Evolutionary conservation across 2,888 invertebrate species (phyloP).

Genomic region (Elysia crispata): DNA sequence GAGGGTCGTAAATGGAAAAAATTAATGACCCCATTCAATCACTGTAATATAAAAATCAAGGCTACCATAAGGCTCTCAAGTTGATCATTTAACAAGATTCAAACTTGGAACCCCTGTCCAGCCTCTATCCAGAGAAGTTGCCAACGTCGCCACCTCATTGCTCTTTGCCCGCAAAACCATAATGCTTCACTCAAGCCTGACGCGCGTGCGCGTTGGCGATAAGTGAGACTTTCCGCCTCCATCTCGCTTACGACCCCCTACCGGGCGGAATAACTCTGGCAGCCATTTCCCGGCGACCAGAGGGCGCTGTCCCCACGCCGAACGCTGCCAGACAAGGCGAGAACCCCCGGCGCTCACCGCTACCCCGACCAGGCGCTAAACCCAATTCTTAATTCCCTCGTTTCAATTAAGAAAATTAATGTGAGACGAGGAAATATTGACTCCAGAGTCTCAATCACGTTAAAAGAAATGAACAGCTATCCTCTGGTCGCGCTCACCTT

Average conservation of each 20-base stretch:
- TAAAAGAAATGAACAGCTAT: conserved; percentile 45
- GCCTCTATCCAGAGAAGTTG: too few relatives aligned
- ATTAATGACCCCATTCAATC: too few relatives aligned
- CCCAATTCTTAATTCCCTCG: conserved; percentile 52
- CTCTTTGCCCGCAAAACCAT: conserved; percentile 28
- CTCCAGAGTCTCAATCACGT: conserved; percentile 43
- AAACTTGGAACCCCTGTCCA: too few relatives aligned
- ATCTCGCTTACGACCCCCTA: conserved; percentile 42
- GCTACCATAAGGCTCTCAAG: too few relatives aligned
- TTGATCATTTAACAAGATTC: not conserved
- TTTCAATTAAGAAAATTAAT: conserved; percentile 53
- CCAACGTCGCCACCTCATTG: not conserved
- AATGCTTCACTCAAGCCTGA: conserved; percentile 45
- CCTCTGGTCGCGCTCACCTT: not conserved
- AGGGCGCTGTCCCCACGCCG: conserved; percentile 29
- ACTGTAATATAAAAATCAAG: too few relatives aligned
- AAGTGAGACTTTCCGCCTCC: conserved; percentile 6
- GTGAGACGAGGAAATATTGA: conserved; percentile 49
- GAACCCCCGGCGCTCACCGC: not conserved
- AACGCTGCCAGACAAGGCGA: conserved; percentile 17
- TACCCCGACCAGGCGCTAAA: conserved; percentile 40
- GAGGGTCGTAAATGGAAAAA: too few relatives aligned
- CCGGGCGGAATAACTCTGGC: conserved; percentile 43
- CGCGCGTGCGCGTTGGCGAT: conserved; percentile 38
- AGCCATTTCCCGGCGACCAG: conserved; percentile 29